These are phyloP conservation scores for human DNA, from an alignment of 2,113 vertebrate genomes.

Conservation along the genomic window GRCh38 chrX:42106501-42107000, in stretches of 20 bases:
- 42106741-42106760: constrained; percentile 62
- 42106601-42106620: constrained; percentile 50
- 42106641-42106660: constrained; percentile 55
- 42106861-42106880: constrained; percentile 12
- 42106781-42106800: constrained; percentile 54
- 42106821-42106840: constrained; percentile 60
- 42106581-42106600: constrained; percentile 55
- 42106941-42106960: neutral
- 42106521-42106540: constrained; percentile 36
- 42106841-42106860: constrained; percentile 49
- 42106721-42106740: constrained; percentile 63
- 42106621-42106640: constrained; percentile 62
- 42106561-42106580: constrained; percentile 43
- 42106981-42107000: neutral
- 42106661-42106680: constrained; percentile 65
- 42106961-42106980: neutral
- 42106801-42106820: constrained; percentile 60
- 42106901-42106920: neutral
- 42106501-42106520: constrained; percentile 11
- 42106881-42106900: neutral
- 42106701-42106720: constrained; percentile 64
- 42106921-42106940: constrained; percentile 12
- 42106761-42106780: constrained; percentile 70
- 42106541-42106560: neutral
- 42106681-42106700: constrained; percentile 72